Evolutionary conservation across 2,797 vertebrate genomes (phyloP), one percentile per base, ranked within the genome.

Genomic region (Labeo calbasu): DNA sequence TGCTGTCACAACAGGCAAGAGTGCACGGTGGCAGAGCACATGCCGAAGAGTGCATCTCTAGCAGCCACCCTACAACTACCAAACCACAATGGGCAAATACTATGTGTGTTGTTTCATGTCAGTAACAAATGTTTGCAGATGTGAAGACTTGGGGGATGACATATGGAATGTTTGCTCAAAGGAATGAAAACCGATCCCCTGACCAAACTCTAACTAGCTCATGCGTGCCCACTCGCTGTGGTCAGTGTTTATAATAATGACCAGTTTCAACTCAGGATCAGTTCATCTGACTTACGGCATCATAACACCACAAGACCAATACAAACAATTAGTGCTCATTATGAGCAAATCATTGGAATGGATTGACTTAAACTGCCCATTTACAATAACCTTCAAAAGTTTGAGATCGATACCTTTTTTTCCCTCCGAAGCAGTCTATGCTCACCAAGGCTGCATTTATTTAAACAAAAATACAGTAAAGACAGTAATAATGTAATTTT

Each of bases 1-100:
- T 84, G 81, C 53, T 80, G 53, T 86, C 85, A 59, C 85, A 68
- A 70, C 53, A 19, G 85, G 85, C 19, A 21, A 28, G 28, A 28
- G 23, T 17, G 51, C 53, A 70, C 79, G 10, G 77, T 80, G 72
- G 76, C 73, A 15, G 15, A 75, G 55, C 43, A 32, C 51, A 80
- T 43, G 59, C 61, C 70, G 76, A 13, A 70, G 15, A 69, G 4
- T 48, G 36, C 48, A 61, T 73, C 46, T 43, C 65, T 76, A 50
- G 50, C 59, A 76, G 65, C 14, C 50, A 40, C 59, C 21, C 12
- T 53, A 55, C 43, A 46, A 40, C 25, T 21, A 48, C 53, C 46
- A 32, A 72, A 50, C 19, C 48, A 75, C n/a, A 53, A 75, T 14
- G 14, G 48, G 25, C 21, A 43, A 40, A 75, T n/a, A 63, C 28